phyloP scores from a whole-genome alignment of 1,140 invertebrate species.

The Conus betulinus region DNA sequence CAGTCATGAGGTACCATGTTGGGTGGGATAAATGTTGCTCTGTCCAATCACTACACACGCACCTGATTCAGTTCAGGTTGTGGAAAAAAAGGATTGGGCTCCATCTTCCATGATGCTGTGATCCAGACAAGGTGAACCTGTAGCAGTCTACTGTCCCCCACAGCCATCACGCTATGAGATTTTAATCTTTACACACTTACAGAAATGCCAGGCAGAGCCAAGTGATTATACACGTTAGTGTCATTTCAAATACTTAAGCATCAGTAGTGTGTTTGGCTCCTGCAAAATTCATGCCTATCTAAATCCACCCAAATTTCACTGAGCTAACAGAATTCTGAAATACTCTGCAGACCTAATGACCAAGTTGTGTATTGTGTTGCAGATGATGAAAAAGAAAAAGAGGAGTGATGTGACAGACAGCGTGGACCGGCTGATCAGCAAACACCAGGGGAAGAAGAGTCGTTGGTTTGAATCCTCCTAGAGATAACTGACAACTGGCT shows the following conservation, averaged over 20 bases:
- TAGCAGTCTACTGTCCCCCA: too few relatives aligned
- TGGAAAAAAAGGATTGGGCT: too few relatives aligned
- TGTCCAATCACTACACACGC: too few relatives aligned
- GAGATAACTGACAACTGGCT: not conserved
- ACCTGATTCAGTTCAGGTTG: too few relatives aligned
- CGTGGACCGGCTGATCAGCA: not conserved
- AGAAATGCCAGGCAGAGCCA: too few relatives aligned
- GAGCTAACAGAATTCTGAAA: not conserved
- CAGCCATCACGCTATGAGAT: too few relatives aligned
- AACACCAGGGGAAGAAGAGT: constrained; percentile 5
- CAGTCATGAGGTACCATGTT: too few relatives aligned
- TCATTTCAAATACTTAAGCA: not conserved
- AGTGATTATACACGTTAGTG: not conserved
- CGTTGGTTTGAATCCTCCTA: not conserved
- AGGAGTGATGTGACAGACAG: not conserved
- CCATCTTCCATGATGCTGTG: too few relatives aligned
- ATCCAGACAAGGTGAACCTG: too few relatives aligned
- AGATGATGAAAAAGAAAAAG: constrained; percentile 20
- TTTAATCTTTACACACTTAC: too few relatives aligned
- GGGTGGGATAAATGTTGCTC: too few relatives aligned
- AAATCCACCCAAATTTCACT: not conserved
- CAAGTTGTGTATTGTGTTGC: not conserved
- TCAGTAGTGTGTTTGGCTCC: not conserved
- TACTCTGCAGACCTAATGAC: not conserved
- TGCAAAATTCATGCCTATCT: not conserved